Evolutionary conservation across 2,797 vertebrate species (phyloP).

Genomic region (Xenopus petersii): DNA sequence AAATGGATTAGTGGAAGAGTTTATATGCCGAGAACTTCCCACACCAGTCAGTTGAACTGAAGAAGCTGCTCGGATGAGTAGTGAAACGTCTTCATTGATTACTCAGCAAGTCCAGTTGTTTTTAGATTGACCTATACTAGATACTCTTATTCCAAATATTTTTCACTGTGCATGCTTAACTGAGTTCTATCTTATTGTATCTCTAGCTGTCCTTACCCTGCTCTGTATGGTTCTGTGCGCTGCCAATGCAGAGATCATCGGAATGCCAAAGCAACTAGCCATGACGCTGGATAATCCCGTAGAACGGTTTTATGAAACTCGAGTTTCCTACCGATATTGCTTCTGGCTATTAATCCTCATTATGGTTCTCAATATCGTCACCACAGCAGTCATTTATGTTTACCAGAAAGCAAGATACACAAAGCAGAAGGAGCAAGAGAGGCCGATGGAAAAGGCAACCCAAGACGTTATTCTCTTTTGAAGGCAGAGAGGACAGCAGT

Average conservation of each 20-base stretch:
- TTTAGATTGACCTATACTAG: no score
- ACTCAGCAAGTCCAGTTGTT: no score
- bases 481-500: neutral
- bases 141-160: no score
- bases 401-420: constrained; percentile 78
- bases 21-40: no score
- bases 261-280: constrained; percentile 60
- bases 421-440: constrained; percentile 73
- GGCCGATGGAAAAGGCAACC: constrained; percentile 79
- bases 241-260: constrained; percentile 58
- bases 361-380: constrained; percentile 55
- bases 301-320: fast-evolving
- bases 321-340: constrained; percentile 55
- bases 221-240: constrained; percentile 71
- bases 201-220: constrained; percentile 54
- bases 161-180: no score
- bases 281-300: fast-evolving
- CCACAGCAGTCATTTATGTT: constrained; percentile 64
- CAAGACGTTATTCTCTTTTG: constrained; percentile 90
- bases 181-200: neutral
- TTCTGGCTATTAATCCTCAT: constrained; percentile 79
- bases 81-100: no score
- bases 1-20: no score
- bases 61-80: no score
- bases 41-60: no score